Evolutionary conservation across 2,113 vertebrate genomes (phyloP).

Genomic region (Lampris incognitus): DNA sequence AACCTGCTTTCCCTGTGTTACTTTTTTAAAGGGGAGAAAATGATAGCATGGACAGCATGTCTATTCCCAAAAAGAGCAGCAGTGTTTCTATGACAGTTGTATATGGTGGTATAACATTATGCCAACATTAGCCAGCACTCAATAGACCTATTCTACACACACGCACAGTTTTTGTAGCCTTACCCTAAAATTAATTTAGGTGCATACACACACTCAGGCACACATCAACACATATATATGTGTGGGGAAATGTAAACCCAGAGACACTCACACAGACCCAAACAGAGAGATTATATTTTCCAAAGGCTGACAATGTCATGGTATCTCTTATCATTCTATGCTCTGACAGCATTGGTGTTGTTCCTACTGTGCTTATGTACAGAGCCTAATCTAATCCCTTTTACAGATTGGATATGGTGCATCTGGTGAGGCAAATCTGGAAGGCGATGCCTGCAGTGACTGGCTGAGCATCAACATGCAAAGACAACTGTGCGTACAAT

Average conservation of each 20-base stretch:
- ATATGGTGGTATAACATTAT: too few species aligned
- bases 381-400: slow-evolving; percentile 51
- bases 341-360: slow-evolving; percentile 53
- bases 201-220: not conserved
- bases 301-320: slow-evolving; percentile 3
- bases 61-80: not conserved
- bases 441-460: slow-evolving; percentile 27
- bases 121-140: too few species aligned
- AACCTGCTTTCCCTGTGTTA: too few species aligned
- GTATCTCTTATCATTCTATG: slow-evolving; percentile 23
- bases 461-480: slow-evolving; percentile 16
- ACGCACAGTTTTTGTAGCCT: not conserved
- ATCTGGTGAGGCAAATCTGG: slow-evolving; percentile 29
- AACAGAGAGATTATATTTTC: slow-evolving; percentile 24
- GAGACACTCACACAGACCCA: not conserved
- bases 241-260: not conserved
- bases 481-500: slow-evolving; percentile 36
- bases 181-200: too few species aligned
- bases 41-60: slow-evolving; percentile 2
- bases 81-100: too few species aligned
- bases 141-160: not conserved
- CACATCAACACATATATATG: not conserved
- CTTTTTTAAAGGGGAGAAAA: not conserved
- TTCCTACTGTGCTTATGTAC: slow-evolving; percentile 49
- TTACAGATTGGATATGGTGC: slow-evolving; percentile 37